Evolutionary conservation across 1,140 invertebrate genomes (phyloP), one percentile per base, ranked within the genome.

Genomic region (Dendrolimus punctatus): DNA sequence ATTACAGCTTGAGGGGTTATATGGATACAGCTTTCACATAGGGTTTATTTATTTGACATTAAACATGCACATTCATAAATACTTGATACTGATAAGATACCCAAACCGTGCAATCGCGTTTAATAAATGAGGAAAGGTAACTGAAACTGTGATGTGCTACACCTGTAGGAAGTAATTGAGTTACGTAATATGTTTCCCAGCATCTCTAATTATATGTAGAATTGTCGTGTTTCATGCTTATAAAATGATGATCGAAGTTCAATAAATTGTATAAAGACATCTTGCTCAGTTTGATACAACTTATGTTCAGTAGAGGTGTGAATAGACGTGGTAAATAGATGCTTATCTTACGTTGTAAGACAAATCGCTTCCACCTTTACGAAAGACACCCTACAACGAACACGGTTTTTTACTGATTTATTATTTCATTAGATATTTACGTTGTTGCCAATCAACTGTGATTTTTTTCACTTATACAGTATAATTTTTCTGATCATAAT

Each of bases 351-450:
- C 44, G 58, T 56, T 72, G 72, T 74, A 68, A 79, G 76, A 83
- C 77, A 83, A 80, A 80, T 80, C 65, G 71, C 70, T 78, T 78
- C 76, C 68, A 73, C 64, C 52, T 62, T 48, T 59, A 66, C 60
- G 66, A 64, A 43, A 68, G 65, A 71, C 66, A 64, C 64, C 69
- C 73, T 68, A 77, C 72, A 73, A 70, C 55, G 63, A 49, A 44
- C 55, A 46, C 58, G 58, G 60, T 65, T 58, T 60, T 68, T 67
- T 62, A 64, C 63, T 72, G 71, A 79, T 80, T 83, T 79, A 76
- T 77, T 41, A 46, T 49, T 53, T 9, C 8, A 51, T 23, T 23
- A n/a, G 23, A 39, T 6, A 50, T 50, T 50, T 39, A 50, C 7
- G 23, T 8, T 6, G 46, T 46, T 46, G 38, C 6, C 8, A 36